Conservation (phyloP, 2,797 vertebrate genomes). For the Parauchenoglanis ngamensis region DNA sequence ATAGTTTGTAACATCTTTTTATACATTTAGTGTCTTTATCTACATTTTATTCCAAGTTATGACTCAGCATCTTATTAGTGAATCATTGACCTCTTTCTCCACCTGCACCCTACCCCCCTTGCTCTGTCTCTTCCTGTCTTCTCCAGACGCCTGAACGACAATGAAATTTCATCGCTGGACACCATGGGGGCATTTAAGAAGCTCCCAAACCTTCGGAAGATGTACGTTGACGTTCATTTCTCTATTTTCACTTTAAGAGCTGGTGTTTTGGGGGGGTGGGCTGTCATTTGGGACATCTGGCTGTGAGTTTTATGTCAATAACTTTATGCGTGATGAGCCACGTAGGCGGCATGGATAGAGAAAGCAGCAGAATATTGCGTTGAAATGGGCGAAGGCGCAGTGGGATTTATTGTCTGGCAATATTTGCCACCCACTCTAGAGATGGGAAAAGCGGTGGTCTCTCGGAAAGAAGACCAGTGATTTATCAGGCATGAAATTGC, state of each 20-base stretch:
- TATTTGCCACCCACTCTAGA: slow-evolving; percentile 66
- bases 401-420: slow-evolving; percentile 70
- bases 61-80: slow-evolving; percentile 55
- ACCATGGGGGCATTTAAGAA: slow-evolving; percentile 89
- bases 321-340: slow-evolving; percentile 39
- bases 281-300: slow-evolving; percentile 23
- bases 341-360: slow-evolving; percentile 13
- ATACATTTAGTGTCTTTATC: neutral
- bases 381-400: slow-evolving; percentile 33
- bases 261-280: neutral
- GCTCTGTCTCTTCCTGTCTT: slow-evolving; percentile 53
- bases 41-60: slow-evolving; percentile 39
- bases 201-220: slow-evolving; percentile 89
- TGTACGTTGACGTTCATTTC: slow-evolving; percentile 74
- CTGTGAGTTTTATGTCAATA: slow-evolving; percentile 42
- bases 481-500: slow-evolving; percentile 83
- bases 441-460: slow-evolving; percentile 56
- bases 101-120: neutral
- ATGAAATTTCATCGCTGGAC: slow-evolving; percentile 89
- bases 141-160: slow-evolving; percentile 92
- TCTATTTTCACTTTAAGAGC: slow-evolving; percentile 29
- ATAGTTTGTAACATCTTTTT: slow-evolving; percentile 9
- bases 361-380: slow-evolving; percentile 36
- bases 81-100: slow-evolving; percentile 61
- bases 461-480: slow-evolving; percentile 69